Percentiles rank a stretch among this genome's conserved stretches.
Conservation (phyloP, 2,113 vertebrate species). For the Nycticorax nycticorax region DNA sequence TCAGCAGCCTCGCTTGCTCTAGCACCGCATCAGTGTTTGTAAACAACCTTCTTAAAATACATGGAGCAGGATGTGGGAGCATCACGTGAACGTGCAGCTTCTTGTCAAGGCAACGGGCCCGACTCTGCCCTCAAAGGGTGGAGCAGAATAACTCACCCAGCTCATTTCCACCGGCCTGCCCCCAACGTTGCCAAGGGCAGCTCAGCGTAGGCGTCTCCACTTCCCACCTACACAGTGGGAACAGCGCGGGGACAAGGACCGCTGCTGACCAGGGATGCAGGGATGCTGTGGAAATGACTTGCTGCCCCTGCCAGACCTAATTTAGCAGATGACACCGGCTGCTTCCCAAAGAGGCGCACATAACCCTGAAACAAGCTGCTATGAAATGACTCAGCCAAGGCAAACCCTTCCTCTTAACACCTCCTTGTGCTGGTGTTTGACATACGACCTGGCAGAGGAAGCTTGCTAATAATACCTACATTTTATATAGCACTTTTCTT, state of each 20-base stretch:
- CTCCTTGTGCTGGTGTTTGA: not conserved
- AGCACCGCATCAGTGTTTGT: not conserved
- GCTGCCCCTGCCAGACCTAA: not conserved
- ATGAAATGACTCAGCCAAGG: not conserved
- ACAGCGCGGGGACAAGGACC: not conserved
- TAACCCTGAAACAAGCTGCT: not conserved
- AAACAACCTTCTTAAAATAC: not conserved
- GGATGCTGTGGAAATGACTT: not conserved
- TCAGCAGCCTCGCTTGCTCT: not conserved
- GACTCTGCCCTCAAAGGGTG: not conserved
- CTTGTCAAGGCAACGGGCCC: not conserved
- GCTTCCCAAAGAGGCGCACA: not conserved
- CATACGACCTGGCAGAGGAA: not conserved
- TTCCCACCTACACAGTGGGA: not conserved
- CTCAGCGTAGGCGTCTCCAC: fast-evolving
- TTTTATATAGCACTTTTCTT: not conserved
- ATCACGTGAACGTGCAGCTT: not conserved
- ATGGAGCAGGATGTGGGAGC: not conserved
- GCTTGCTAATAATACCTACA: not conserved
- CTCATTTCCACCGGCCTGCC: not conserved
- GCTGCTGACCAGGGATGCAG: not conserved
- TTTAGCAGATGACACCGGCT: not conserved
- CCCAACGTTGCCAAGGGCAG: not conserved
- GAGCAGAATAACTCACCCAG: not conserved
- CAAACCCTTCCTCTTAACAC: constrained; percentile 9